A percentile compares a stretch with the other conserved stretches of the same genome.
phyloP scores from a whole-genome alignment of 2,888 invertebrate genomes.

The Hypsopygia costalis region DNA sequence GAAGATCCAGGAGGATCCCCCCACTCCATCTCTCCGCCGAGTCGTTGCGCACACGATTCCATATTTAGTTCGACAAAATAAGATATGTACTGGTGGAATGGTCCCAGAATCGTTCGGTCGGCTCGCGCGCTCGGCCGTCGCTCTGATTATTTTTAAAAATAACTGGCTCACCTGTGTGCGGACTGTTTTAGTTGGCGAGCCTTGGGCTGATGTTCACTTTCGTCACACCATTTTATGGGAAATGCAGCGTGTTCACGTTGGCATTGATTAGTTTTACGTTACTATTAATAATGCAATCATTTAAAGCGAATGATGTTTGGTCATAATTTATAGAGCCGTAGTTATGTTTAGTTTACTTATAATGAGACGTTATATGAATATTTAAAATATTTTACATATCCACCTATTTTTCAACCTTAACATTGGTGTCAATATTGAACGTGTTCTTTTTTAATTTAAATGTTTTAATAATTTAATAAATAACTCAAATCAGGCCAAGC shows the following conservation, averaged over 20 bases:
- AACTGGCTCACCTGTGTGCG: conserved; percentile 50
- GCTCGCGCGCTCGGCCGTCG: conserved; percentile 45
- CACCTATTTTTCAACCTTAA: no score
- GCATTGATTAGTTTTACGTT: background rate
- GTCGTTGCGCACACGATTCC: conserved; percentile 50
- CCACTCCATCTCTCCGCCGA: conserved; percentile 30
- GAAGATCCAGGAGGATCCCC: conserved; percentile 44
- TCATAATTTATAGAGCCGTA: no score
- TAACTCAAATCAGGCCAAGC: no score
- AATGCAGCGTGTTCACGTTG: conserved; percentile 10
- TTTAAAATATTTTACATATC: no score
- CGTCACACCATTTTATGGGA: background rate
- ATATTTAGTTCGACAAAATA: conserved; percentile 72
- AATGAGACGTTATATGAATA: no score
- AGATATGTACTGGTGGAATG: conserved; percentile 43
- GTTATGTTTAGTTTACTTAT: no score
- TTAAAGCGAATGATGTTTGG: no score
- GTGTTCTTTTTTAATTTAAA: no score
- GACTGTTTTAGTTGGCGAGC: conserved; percentile 34
- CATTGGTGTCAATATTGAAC: no score
- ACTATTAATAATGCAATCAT: no score
- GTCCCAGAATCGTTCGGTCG: conserved; percentile 53
- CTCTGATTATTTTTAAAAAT: conserved; percentile 54
- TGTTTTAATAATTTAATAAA: no score
- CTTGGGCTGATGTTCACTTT: background rate